Conservation (phyloP, 2,113 vertebrate species). For the Rhinolophus ferrumequinum region DNA sequence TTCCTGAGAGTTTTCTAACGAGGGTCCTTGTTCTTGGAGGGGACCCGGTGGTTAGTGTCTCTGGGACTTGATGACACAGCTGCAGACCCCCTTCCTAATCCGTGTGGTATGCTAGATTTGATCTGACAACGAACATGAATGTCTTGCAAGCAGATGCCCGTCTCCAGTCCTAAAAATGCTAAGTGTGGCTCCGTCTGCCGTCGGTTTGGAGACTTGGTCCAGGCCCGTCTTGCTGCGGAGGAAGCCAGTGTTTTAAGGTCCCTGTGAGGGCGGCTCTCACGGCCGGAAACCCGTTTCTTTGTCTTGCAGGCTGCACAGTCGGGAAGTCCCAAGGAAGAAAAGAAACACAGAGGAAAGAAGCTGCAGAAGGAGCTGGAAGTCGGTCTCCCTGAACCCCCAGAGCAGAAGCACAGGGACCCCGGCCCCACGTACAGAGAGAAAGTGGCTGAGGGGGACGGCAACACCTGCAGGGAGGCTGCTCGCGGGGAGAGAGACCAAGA, state of each 20-base stretch:
- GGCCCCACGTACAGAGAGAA: conserved; percentile 80
- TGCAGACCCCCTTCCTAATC: background rate
- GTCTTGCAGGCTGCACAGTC: conserved; percentile 75
- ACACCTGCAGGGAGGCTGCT: conserved; percentile 47
- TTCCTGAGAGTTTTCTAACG: background rate
- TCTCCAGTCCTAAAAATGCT: background rate
- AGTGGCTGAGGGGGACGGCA: conserved; percentile 71
- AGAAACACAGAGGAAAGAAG: conserved; percentile 81
- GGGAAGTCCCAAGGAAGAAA: conserved; percentile 80
- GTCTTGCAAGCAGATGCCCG: background rate
- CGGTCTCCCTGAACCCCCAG: conserved; percentile 44
- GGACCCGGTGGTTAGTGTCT: background rate
- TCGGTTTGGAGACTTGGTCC: background rate
- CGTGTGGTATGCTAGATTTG: background rate
- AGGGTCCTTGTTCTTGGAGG: background rate
- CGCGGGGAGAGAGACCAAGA: conserved; percentile 80
- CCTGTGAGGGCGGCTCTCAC: background rate
- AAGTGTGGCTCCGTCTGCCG: background rate
- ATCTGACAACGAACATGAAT: background rate
- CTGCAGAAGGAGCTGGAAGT: conserved; percentile 62
- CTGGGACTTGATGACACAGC: background rate
- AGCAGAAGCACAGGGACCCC: conserved; percentile 60
- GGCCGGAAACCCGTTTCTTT: background rate
- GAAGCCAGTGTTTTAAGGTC: background rate
- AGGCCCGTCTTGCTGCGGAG: background rate